A percentile compares a stretch with the other conserved stretches of the same genome.
Evolutionary conservation across 2,797 vertebrate species (phyloP).

Genomic region (Pteropus rufus): DNA sequence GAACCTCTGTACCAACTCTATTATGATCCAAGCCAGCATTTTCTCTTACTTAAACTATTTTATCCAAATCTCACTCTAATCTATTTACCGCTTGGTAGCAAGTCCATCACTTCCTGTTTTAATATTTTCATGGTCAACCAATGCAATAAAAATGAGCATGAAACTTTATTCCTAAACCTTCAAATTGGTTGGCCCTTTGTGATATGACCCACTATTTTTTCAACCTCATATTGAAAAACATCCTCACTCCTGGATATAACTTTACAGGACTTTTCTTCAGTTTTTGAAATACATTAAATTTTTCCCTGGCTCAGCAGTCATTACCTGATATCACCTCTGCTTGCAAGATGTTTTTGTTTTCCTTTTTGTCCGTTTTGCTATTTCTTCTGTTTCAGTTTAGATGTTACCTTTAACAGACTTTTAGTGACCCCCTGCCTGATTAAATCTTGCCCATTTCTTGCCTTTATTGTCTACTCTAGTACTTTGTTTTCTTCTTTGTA

Average conservation of each 20-base stretch:
- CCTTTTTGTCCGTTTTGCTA: neutral
- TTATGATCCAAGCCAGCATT: neutral
- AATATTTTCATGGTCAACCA: neutral
- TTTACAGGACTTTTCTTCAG: neutral
- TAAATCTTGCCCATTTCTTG: neutral
- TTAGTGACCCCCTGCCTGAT: neutral
- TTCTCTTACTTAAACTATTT: neutral
- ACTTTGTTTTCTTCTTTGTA: neutral
- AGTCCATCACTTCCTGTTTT: neutral
- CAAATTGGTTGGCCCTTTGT: accelerated
- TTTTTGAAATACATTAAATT: neutral
- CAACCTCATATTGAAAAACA: accelerated
- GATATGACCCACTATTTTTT: neutral
- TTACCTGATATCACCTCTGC: neutral
- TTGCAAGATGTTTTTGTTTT: neutral
- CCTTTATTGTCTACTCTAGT: neutral
- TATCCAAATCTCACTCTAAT: neutral
- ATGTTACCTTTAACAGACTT: neutral
- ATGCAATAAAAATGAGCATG: neutral
- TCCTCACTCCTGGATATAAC: accelerated
- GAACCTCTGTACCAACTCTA: neutral
- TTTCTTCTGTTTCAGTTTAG: neutral
- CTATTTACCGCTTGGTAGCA: neutral
- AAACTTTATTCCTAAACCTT: neutral
- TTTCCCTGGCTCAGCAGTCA: neutral